phyloP scores from a whole-genome alignment of 2,888 invertebrate genomes.

The Hofmannophila pseudospretella region DNA sequence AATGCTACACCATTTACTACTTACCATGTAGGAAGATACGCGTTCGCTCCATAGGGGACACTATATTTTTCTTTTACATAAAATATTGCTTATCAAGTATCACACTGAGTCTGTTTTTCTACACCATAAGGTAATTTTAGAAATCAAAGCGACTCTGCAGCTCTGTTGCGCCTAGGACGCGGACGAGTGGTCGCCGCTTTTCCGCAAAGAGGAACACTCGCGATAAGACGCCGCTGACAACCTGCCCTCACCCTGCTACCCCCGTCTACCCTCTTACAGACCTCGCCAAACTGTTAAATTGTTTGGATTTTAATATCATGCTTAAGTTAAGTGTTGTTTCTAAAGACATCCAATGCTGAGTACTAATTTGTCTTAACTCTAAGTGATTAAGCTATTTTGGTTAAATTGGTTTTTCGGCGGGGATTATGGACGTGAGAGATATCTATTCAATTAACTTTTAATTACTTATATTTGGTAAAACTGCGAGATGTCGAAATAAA shows the following conservation, averaged over 20 bases:
- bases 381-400: neutral
- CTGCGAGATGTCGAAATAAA: no score
- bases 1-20: no score
- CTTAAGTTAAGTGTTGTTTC: constrained; percentile 73
- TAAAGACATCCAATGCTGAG: constrained; percentile 63
- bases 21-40: no score
- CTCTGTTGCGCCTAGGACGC: constrained; percentile 17
- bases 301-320: constrained; percentile 74
- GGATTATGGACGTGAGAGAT: no score
- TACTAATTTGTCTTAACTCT: constrained; percentile 62
- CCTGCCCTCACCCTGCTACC: constrained; percentile 24
- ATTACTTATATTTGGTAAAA: no score
- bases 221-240: constrained; percentile 51
- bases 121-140: no score
- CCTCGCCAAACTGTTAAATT: constrained; percentile 54
- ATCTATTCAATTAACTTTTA: no score
- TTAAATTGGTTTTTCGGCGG: no score
- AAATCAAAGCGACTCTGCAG: constrained; percentile 25
- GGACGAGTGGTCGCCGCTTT: constrained; percentile 62
- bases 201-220: constrained; percentile 54
- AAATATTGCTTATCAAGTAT: no score
- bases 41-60: no score
- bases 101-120: no score
- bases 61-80: no score
- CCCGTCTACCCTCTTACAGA: constrained; percentile 22